These are phyloP conservation scores for Theropithecus gelada DNA, from an alignment of 2,113 vertebrate species.

Conservation along the genomic window DNA sequence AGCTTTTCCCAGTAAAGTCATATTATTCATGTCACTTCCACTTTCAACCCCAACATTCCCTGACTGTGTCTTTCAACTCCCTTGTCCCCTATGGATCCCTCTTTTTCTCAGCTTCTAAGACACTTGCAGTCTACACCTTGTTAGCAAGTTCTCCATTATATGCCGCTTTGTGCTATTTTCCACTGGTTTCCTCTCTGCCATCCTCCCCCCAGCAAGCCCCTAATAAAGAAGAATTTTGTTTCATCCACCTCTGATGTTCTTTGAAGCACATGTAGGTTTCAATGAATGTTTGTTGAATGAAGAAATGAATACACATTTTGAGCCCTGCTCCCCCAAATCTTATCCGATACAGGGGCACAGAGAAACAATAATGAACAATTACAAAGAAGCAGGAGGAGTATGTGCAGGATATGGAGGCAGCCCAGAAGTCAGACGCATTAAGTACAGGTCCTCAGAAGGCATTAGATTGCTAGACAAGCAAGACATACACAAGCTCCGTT, in stretches of 20 bases:
- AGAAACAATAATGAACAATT: neutral
- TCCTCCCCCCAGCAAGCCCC: neutral
- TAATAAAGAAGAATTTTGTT: neutral
- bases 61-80: neutral
- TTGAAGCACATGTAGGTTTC: neutral
- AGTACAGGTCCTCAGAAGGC: neutral
- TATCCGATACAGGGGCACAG: neutral
- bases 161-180: neutral
- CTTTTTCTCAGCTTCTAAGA: neutral
- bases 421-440: neutral
- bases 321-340: neutral
- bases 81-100: fast-evolving
- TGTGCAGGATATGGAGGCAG: fast-evolving
- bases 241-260: neutral
- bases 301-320: neutral
- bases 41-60: neutral
- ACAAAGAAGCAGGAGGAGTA: neutral
- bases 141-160: fast-evolving
- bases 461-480: neutral
- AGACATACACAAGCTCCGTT: fast-evolving
- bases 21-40: too few relatives aligned
- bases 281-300: neutral
- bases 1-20: neutral
- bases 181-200: neutral
- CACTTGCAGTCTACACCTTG: neutral